Evolutionary conservation across 2,113 vertebrate genomes (phyloP).

Genomic region (Chaetorhynchus papuensis): DNA sequence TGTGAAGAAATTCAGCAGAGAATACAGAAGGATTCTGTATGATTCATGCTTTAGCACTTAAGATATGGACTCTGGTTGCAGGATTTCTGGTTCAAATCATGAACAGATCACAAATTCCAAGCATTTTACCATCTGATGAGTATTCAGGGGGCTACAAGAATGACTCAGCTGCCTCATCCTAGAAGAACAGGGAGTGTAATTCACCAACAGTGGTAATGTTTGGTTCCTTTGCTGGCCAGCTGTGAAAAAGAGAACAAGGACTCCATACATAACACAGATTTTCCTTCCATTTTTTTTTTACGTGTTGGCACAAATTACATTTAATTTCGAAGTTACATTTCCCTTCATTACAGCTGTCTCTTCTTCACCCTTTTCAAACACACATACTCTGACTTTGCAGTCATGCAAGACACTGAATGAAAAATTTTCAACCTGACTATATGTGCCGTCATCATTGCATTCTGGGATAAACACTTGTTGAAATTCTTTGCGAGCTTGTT

Average conservation of each 20-base stretch:
- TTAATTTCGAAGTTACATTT: background rate
- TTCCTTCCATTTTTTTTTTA: background rate
- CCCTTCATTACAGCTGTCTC: background rate
- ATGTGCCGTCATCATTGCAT: slow-evolving; percentile 93
- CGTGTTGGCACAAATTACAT: background rate
- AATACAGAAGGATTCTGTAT: background rate
- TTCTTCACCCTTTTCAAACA: background rate
- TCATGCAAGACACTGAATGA: background rate
- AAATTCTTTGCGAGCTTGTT: slow-evolving; percentile 92
- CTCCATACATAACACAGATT: background rate
- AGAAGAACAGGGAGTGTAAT: background rate
- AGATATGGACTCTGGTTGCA: background rate
- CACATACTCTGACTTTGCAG: background rate
- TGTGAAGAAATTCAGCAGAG: background rate
- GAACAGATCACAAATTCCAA: slow-evolving; percentile 18
- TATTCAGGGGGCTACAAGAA: background rate
- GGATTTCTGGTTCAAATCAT: background rate
- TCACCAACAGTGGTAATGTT: background rate
- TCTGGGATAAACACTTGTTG: slow-evolving; percentile 96
- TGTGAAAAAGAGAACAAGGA: background rate
- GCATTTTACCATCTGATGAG: slow-evolving; percentile 14
- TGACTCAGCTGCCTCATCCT: slow-evolving; percentile 6
- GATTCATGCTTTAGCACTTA: background rate
- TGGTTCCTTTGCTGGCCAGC: background rate
- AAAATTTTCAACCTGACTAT: slow-evolving; percentile 84